Conservation (phyloP, 2,888 invertebrate genomes). For the Zelleria hepariella region DNA sequence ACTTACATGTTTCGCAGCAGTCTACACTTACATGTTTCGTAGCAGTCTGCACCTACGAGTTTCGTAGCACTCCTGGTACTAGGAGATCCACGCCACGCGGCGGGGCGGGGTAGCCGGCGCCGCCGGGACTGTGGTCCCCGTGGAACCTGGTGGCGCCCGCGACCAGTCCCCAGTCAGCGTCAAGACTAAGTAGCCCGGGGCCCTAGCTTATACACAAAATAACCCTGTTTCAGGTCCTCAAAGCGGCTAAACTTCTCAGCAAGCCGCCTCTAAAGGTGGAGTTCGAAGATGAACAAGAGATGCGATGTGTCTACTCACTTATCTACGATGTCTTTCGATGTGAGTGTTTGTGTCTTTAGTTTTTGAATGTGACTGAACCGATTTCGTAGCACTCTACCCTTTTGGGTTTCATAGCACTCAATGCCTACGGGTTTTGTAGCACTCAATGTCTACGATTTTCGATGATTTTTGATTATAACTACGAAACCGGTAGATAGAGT, state of each 20-base stretch:
- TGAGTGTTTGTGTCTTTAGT: conserved; percentile 55
- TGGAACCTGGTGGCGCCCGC: conserved; percentile 46
- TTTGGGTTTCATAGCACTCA: too few relatives aligned
- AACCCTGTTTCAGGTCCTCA: conserved; percentile 48
- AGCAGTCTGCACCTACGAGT: too few relatives aligned
- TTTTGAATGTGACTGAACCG: too few relatives aligned
- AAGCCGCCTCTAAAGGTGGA: conserved; percentile 60
- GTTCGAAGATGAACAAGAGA: conserved; percentile 78
- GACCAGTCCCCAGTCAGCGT: conserved; percentile 46
- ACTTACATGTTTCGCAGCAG: too few relatives aligned
- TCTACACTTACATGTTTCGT: too few relatives aligned
- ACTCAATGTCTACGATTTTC: too few relatives aligned
- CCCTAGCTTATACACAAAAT: conserved; percentile 20
- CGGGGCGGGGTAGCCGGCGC: conserved; percentile 22
- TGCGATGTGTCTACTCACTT: conserved; percentile 79
- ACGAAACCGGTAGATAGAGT: too few relatives aligned
- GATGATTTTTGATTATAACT: too few relatives aligned
- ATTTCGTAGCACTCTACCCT: too few relatives aligned
- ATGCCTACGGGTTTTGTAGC: too few relatives aligned
- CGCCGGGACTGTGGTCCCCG: conserved; percentile 54
- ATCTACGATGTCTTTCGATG: conserved; percentile 83
- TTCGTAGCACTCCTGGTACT: too few relatives aligned
- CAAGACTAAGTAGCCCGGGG: conserved; percentile 41
- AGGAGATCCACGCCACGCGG: too few relatives aligned
- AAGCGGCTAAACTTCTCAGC: conserved; percentile 68